phyloP scores from a whole-genome alignment of 1,140 invertebrate genomes.

The Sycobia sp. region DNA sequence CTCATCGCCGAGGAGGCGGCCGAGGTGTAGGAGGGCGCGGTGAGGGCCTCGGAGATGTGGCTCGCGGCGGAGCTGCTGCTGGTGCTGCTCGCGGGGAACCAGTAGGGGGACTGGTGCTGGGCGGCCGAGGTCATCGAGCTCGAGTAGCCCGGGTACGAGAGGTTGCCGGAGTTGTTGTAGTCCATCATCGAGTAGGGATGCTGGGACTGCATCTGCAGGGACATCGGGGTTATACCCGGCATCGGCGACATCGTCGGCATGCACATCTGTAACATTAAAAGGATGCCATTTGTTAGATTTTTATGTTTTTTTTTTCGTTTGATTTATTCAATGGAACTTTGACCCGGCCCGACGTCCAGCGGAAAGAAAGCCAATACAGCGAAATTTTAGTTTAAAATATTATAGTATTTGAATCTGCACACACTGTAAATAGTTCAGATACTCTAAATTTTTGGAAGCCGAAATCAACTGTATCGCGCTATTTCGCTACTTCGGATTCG shows the following conservation, averaged over 20 bases:
- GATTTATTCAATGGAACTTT: no score
- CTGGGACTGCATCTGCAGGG: constrained; percentile 42
- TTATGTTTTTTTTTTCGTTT: no score
- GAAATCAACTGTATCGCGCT: no score
- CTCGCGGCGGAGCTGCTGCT: no score
- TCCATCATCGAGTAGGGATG: constrained; percentile 41
- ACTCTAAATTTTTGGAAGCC: no score
- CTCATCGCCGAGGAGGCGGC: constrained; percentile 23
- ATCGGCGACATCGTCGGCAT: constrained; percentile 48
- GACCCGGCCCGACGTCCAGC: no score
- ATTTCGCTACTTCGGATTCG: no score
- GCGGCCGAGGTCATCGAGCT: constrained; percentile 2
- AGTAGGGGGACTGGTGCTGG: constrained; percentile 42
- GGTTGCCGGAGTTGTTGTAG: constrained; percentile 36
- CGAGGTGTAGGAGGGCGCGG: constrained; percentile 39
- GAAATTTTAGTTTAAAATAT: no score
- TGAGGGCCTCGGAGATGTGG: constrained; percentile 40
- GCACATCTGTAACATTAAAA: constrained; percentile 41
- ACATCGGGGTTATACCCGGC: constrained; percentile 45
- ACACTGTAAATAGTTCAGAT: no score
- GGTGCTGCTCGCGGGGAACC: constrained; percentile 38
- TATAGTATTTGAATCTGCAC: no score
- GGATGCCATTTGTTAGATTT: no score
- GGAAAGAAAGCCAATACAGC: no score
- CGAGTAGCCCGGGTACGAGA: constrained; percentile 44